Evolutionary conservation across 2,888 invertebrate genomes (phyloP).

Genomic region (Rotaria macrura): DNA sequence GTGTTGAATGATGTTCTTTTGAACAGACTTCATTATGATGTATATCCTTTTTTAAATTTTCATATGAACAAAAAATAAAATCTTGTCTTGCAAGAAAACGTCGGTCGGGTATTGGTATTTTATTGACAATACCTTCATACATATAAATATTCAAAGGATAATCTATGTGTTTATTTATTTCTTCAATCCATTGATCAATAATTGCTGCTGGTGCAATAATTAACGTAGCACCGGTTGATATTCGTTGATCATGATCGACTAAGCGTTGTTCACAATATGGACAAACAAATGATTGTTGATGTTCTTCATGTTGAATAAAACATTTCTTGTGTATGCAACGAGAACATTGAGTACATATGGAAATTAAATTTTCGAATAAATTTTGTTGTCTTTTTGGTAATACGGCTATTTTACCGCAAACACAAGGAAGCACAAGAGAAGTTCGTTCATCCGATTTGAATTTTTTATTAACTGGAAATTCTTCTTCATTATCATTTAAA

Average conservation of each 20-base stretch:
- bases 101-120: background rate
- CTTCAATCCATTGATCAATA: conserved; percentile 63
- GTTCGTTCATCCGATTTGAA: background rate
- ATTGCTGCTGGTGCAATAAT: conserved; percentile 64
- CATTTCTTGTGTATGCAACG: background rate
- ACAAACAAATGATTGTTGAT: background rate
- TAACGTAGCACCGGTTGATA: conserved; percentile 57
- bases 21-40: conserved; percentile 1
- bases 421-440: background rate
- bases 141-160: conserved; percentile 40
- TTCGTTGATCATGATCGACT: background rate
- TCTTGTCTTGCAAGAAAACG: background rate
- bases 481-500: background rate
- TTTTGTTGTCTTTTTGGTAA: background rate
- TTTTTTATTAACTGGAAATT: background rate
- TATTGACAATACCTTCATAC: background rate
- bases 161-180: conserved; percentile 58
- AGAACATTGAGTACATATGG: background rate
- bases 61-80: conserved; percentile 4
- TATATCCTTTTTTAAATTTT: background rate
- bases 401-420: background rate
- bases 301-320: background rate
- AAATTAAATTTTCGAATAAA: background rate
- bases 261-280: background rate
- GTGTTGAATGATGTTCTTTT: background rate